These are phyloP conservation scores for Drosophila insularis DNA, from an alignment of 1,140 invertebrate species.

Conservation along the genomic window DNA sequence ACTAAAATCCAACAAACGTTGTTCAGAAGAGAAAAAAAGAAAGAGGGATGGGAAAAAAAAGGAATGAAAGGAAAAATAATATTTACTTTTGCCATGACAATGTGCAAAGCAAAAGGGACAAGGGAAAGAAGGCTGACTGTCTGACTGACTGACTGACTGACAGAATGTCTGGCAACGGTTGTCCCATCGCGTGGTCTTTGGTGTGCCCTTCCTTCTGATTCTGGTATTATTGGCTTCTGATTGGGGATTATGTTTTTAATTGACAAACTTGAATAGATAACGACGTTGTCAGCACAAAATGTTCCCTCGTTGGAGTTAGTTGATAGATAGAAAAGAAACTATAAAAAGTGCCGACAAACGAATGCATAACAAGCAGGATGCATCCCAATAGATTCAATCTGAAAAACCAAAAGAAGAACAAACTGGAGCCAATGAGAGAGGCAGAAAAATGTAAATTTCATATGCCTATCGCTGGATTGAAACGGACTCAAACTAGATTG, in stretches of 20 bases:
- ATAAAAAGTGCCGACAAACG: constrained; percentile 75
- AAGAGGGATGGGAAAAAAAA: background rate
- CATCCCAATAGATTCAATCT: background rate
- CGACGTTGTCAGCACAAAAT: constrained; percentile 77
- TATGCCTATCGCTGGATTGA: background rate
- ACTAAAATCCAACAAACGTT: constrained; percentile 18
- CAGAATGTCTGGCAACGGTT: constrained; percentile 25
- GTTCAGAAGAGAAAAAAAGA: background rate
- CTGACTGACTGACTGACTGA: too few species aligned
- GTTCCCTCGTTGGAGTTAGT: constrained; percentile 27
- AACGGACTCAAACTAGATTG: too few species aligned
- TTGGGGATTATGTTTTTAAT: constrained; percentile 81
- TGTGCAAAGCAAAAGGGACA: constrained; percentile 24
- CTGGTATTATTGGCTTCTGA: constrained; percentile 78
- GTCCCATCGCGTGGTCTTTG: background rate
- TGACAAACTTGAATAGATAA: constrained; percentile 80
- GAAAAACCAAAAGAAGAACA: too few species aligned
- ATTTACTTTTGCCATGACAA: constrained; percentile 79
- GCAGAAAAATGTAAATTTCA: constrained; percentile 8
- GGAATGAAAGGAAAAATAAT: constrained; percentile 57
- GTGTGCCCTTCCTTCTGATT: constrained; percentile 12
- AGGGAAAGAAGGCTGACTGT: background rate
- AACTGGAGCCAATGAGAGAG: too few species aligned
- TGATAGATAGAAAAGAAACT: constrained; percentile 24
- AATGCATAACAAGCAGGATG: constrained; percentile 69